These are phyloP conservation scores for Archegozetes longisetosus DNA, from an alignment of 1,140 invertebrate species.

Conservation along the genomic window DNA sequence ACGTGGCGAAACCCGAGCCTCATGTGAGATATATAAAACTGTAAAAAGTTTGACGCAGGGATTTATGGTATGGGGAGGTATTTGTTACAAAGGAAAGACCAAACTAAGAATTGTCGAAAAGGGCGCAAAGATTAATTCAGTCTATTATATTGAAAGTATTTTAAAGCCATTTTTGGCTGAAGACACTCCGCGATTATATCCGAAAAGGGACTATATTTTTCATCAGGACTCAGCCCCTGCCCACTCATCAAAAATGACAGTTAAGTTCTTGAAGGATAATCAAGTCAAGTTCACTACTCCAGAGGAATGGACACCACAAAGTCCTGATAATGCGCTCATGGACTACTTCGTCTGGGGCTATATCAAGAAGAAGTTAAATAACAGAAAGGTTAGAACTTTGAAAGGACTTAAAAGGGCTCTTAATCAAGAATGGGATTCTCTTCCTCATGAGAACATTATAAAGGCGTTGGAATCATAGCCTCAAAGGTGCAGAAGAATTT, in stretches of 20 bases:
- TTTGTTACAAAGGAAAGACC: too few relatives aligned
- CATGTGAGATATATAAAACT: too few relatives aligned
- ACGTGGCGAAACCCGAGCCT: too few relatives aligned
- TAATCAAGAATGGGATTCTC: too few relatives aligned
- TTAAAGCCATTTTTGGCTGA: neutral
- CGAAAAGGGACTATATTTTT: neutral
- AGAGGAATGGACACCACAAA: neutral
- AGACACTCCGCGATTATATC: neutral
- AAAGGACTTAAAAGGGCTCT: conserved; percentile 1
- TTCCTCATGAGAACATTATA: too few relatives aligned
- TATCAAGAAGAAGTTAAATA: conserved; percentile 2
- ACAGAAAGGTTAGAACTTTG: neutral
- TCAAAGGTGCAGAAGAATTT: too few relatives aligned
- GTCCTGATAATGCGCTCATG: neutral
- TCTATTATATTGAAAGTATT: neutral
- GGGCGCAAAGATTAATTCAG: neutral
- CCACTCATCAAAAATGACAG: neutral
- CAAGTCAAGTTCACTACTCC: conserved; percentile 1
- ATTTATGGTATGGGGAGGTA: too few relatives aligned
- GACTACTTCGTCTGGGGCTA: conserved; percentile 11
- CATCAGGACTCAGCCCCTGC: neutral
- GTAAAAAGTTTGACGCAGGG: too few relatives aligned
- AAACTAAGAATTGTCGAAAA: too few relatives aligned
- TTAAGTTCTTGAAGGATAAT: neutral
- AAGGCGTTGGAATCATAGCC: too few relatives aligned